These are phyloP conservation scores for Parapristionchus giblindavisi DNA, from an alignment of 2,888 invertebrate genomes.

Conservation along the genomic window DNA sequence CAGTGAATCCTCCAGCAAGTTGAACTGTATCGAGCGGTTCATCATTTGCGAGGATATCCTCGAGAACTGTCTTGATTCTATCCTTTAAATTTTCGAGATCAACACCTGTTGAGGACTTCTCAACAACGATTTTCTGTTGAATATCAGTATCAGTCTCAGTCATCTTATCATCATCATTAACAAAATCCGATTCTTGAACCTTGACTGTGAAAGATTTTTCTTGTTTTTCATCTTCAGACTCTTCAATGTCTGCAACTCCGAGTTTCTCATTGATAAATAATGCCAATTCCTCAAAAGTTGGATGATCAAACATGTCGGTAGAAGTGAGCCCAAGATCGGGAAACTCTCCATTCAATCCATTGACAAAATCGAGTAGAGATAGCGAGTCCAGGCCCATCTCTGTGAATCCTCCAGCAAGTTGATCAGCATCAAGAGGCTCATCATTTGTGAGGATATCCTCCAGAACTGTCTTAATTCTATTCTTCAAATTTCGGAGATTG, in stretches of 20 bases:
- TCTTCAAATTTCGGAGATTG: neutral
- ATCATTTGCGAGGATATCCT: conserved; percentile 22
- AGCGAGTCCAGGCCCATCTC: conserved; percentile 67
- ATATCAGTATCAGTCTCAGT: no score
- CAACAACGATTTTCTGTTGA: no score
- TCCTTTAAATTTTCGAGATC: neutral
- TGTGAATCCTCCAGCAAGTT: conserved; percentile 47
- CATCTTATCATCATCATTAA: neutral
- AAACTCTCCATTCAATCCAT: conserved; percentile 52
- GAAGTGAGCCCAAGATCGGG: conserved; percentile 46
- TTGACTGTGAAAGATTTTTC: neutral
- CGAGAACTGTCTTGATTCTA: conserved; percentile 8
- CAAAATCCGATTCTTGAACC: neutral
- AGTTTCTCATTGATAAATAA: neutral
- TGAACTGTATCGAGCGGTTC: conserved; percentile 31
- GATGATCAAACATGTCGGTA: conserved; percentile 55
- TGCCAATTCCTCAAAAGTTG: conserved; percentile 14
- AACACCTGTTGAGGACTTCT: neutral
- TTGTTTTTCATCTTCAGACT: neutral
- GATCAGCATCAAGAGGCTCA: conserved; percentile 29
- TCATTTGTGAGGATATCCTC: conserved; percentile 31
- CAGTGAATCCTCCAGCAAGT: conserved; percentile 50
- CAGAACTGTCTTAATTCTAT: conserved; percentile 1
- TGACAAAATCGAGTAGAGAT: conserved; percentile 61
- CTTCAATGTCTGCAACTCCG: neutral